Base-by-base conservation (phyloP, 1,140 invertebrate species). In the Philotrypesis tridentata region DNA sequence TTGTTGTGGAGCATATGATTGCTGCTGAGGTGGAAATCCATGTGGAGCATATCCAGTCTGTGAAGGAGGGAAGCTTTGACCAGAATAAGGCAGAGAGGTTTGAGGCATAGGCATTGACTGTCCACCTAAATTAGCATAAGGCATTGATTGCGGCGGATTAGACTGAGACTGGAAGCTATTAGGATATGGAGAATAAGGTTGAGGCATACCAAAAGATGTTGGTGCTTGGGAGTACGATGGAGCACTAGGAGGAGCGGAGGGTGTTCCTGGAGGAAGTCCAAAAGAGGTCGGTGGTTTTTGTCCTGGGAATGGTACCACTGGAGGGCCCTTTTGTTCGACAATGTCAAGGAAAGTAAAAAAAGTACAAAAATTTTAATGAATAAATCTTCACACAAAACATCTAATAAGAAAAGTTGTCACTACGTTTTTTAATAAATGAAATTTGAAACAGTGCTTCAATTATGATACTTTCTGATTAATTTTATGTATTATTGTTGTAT, bases 221-320 rank as follows among this genome's bases (percentile, higher is more conserved):
- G 89, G 87, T 27, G 85, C 6, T 25, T 84, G 63, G 25, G 86
- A 73, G 74, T 88, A 86, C 81, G 87, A 83, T 21, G 85, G 83
- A 87, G 83, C 85, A 82, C 67, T 71, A n/a, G 87, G 83, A n/a
- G 88, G 86, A 85, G 87, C 89, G 87, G 90, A 88, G 75, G 90
- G 89, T 86, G 88, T 85, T 76, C 89, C 89, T 84, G 90, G 87
- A 84, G 88, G 89, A 87, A 81, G 81, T 48, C 90, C 90, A 84
- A 91, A 91, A 29, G 89, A 89, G 21, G 86, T 91, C 77, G 90
- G 90, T 83, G 89, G 86, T 82, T 84, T 88, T 86, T 86, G 87
- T 87, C 88, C 89, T 68, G 87, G 87, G 78, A 88, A 90, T 65
- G 87, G 87, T 84, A 82, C 82, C 79, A 86, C 85, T 80, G 89